Base-by-base conservation (phyloP, 2,888 invertebrate genomes). In the Neoscelio sp. region DNA sequence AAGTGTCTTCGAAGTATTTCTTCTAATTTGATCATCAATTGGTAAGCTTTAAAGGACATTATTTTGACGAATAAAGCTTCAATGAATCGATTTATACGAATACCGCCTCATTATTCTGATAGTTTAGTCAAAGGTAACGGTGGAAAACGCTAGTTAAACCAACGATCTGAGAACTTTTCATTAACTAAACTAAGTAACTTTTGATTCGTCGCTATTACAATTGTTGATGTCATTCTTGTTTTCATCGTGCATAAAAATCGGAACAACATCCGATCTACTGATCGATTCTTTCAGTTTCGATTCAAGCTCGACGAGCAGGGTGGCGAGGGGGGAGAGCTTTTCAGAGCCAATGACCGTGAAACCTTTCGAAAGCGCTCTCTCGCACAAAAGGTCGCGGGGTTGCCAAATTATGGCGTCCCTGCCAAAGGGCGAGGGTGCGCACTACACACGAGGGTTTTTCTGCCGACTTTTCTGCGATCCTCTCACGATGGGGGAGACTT, bases 341-440 rank as follows among this genome's bases (percentile, higher is more conserved):
- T 73, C 46, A 20, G 64, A 64, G 40, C 10, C 64, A 64, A 64
- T 35, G 64, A 48, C 64, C 64, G 64, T 73, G 64, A 73, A 73
- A 46, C 73, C 73, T 64, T 56, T 64, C 46, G 64, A 64, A 56
- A 46, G 38, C 10, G 10, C 33, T 33, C 6, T 23, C n/a, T n/a
- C 56, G 64, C 10, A 73, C 73, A 73, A 73, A 73, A 73, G 73
- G 64, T 73, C 54, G 73, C 56, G 40, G 73, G 73, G 64, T 56
- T 64, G 64, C 56, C 73, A 46, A 73, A 73, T 73, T 54, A 56
- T 73, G 30, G 54, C 54, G 35, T 33, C 33, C 42, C 17, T 2
- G 28, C 2, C 58, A 18, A 17, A 38, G 70, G 50, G 70, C 46
- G 70, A 60, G 60, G 42, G 68, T 54, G 30, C 64, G 40, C 26